Evolutionary conservation across 1,140 invertebrate genomes (phyloP), one percentile per base, ranked within the genome.

Genomic region (Leptestheria dahalacensis): DNA sequence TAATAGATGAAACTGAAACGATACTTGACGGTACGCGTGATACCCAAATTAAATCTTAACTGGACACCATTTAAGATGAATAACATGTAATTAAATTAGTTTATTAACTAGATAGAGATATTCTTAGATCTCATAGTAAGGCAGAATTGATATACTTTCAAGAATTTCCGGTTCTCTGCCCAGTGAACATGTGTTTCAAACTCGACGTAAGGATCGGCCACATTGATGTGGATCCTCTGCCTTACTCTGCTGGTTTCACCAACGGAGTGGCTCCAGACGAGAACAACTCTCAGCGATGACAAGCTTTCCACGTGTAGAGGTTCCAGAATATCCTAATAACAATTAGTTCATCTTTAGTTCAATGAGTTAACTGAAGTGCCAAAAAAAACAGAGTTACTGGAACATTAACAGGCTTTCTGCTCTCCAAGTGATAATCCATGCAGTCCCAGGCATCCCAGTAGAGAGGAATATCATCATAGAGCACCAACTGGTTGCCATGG

Each of bases 361-460:
- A n/a, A n/a, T n/a, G n/a, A n/a, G n/a, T n/a, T n/a, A n/a, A n/a
- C n/a, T n/a, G n/a, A n/a, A n/a, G n/a, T n/a, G n/a, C n/a, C n/a
- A n/a, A n/a, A n/a, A n/a, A n/a, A n/a, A n/a, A n/a, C n/a, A n/a
- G n/a, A n/a, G n/a, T n/a, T n/a, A n/a, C n/a, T n/a, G 50, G 50
- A 51, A 59, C 52, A 51, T 64, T 66, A 6, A 68, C 52, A 3
- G 60, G 29, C 12, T 64, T 61, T 57, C 69, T 69, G 23, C 75
- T 78, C 66, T 78, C 74, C 29, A 77, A 63, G 62, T 78, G 75
- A 61, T 78, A 78, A 63, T 79, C 76, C 75, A 77, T 78, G 2
- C 73, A 71, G 66, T 78, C 76, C 77, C 77, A 78, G n/a, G 77
- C 77, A 71, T 79, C 77, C 77, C 77, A 79, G 69, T 70, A 78